Percentiles rank a stretch among this genome's conserved stretches.
These are phyloP conservation scores for Argentina silus DNA, from an alignment of 2,797 vertebrate species.

Conservation along the genomic window DNA sequence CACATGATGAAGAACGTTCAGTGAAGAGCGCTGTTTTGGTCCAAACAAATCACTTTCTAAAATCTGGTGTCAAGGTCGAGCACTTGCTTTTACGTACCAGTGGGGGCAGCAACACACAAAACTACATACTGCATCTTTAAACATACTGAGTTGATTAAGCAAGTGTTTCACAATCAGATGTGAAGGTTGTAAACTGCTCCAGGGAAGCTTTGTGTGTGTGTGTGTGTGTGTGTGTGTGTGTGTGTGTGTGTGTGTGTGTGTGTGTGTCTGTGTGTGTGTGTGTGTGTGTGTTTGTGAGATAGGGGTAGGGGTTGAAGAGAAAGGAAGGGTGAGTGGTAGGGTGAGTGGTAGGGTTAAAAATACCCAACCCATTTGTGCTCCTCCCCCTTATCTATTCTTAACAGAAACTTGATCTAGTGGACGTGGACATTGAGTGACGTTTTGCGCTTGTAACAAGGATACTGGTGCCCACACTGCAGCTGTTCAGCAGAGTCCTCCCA, in stretches of 20 bases:
- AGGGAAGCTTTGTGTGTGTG: neutral
- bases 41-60: no score
- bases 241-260: no score
- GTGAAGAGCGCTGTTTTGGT: no score
- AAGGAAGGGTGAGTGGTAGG: neutral
- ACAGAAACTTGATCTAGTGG: constrained; percentile 61
- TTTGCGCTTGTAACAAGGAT: constrained; percentile 56
- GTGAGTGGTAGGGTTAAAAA: constrained; percentile 63
- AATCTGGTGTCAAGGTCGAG: no score
- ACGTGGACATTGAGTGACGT: constrained; percentile 61
- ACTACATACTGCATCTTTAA: no score
- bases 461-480: constrained; percentile 58
- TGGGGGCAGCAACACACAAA: no score
- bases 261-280: no score
- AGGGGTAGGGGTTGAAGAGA: neutral
- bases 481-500: constrained; percentile 43
- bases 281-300: neutral
- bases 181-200: neutral
- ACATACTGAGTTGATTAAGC: neutral
- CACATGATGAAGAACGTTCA: no score
- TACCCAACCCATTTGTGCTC: constrained; percentile 49
- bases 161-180: neutral
- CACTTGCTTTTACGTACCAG: no score
- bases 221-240: no score
- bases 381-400: constrained; percentile 58